phyloP scores from a whole-genome alignment of 2,888 invertebrate genomes.

The Choristoneura rosaceana region DNA sequence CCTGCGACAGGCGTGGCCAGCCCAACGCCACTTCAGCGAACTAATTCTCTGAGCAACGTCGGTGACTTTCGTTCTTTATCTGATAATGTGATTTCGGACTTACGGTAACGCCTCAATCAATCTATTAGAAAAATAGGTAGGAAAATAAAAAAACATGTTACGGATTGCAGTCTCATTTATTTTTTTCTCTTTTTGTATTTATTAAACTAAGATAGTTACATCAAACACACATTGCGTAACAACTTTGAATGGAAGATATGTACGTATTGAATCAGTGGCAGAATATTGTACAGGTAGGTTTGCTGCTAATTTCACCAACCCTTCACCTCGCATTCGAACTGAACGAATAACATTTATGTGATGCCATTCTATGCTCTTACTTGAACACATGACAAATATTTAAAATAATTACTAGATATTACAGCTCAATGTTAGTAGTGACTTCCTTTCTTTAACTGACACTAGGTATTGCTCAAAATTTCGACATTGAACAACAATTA shows the following conservation, averaged over 20 bases:
- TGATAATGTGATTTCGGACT: no score
- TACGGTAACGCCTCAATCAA: no score
- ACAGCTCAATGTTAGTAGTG: background rate
- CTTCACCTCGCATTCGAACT: constrained; percentile 50
- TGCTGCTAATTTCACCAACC: constrained; percentile 53
- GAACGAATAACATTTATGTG: constrained; percentile 38
- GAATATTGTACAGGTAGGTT: constrained; percentile 60
- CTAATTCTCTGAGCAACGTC: no score
- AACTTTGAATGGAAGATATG: constrained; percentile 81
- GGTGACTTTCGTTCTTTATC: no score
- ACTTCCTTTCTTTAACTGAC: background rate
- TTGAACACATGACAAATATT: constrained; percentile 21
- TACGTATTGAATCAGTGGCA: constrained; percentile 65
- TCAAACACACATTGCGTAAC: constrained; percentile 81
- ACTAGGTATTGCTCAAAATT: background rate
- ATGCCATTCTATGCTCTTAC: constrained; percentile 26
- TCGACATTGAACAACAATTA: background rate
- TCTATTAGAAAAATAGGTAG: background rate
- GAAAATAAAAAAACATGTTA: constrained; percentile 25
- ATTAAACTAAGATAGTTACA: constrained; percentile 79
- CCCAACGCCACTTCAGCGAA: no score
- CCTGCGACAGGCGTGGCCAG: no score
- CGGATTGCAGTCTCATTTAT: constrained; percentile 83
- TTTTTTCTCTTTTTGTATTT: constrained; percentile 71
- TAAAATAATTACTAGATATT: constrained; percentile 20